These are phyloP conservation scores for Lophotis ruficrista DNA, from an alignment of 2,113 vertebrate genomes.

Conservation along the genomic window DNA sequence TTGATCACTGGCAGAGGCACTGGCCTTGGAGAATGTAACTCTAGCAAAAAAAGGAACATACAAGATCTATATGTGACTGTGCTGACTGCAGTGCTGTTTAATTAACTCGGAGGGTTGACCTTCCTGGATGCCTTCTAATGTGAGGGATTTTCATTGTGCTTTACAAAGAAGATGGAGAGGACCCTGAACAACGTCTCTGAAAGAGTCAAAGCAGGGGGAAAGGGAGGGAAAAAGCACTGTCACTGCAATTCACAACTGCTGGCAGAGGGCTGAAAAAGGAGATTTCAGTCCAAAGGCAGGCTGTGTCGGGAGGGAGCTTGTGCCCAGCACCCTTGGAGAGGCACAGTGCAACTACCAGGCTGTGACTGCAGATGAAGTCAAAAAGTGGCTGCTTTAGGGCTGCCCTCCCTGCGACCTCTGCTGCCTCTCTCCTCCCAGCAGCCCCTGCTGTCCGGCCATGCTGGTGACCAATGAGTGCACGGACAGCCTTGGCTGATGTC, in stretches of 20 bases:
- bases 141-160: neutral
- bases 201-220: neutral
- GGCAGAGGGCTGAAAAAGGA: neutral
- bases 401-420: neutral
- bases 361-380: neutral
- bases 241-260: neutral
- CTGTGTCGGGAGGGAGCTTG: accelerated
- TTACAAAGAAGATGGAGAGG: neutral
- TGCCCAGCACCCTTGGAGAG: accelerated
- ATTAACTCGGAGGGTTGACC: neutral
- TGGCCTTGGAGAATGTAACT: conserved; percentile 25
- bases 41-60: neutral
- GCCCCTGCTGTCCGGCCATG: accelerated
- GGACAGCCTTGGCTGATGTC: accelerated
- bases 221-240: neutral
- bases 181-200: neutral
- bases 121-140: neutral
- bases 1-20: neutral
- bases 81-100: neutral
- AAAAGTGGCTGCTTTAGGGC: neutral
- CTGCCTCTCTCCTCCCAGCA: neutral
- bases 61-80: neutral
- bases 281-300: neutral
- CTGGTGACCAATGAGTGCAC: accelerated
- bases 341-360: neutral